These are phyloP conservation scores for Hylia prasina DNA, from an alignment of 2,113 vertebrate species.

Conservation along the genomic window DNA sequence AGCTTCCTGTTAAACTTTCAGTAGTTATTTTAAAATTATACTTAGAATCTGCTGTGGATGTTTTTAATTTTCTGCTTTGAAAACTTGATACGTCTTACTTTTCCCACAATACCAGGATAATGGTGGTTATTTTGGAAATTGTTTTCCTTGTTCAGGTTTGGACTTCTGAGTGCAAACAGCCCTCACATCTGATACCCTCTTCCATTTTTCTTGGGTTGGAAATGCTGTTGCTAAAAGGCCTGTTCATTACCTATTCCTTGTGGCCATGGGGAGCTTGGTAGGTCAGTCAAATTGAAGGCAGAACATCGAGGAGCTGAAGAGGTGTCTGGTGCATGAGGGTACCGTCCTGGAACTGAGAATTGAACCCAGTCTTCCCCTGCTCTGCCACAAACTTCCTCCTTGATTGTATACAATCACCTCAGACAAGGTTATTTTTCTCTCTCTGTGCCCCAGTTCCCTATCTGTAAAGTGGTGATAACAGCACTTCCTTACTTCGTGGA, in stretches of 20 bases:
- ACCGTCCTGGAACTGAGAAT: background rate
- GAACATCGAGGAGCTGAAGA: background rate
- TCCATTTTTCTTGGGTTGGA: background rate
- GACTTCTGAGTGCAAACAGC: background rate
- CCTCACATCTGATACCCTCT: background rate
- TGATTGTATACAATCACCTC: background rate
- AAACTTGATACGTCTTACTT: background rate
- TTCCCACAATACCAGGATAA: background rate
- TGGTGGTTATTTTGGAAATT: background rate
- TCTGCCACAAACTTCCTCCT: slow-evolving; percentile 40
- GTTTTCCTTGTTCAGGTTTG: background rate
- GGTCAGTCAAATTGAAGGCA: background rate
- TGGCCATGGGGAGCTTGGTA: background rate
- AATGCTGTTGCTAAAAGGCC: background rate
- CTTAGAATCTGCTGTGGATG: background rate
- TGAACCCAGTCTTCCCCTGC: background rate
- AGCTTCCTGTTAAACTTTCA: background rate
- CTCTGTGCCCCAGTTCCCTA: slow-evolving; percentile 35
- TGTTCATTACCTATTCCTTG: background rate
- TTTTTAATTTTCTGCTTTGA: background rate
- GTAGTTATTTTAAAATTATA: background rate
- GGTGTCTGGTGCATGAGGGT: background rate
- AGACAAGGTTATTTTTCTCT: slow-evolving; percentile 33
- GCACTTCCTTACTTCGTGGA: slow-evolving; percentile 41
- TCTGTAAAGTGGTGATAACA: slow-evolving; percentile 49